Evolutionary conservation across 2,888 invertebrate species (phyloP), one percentile per base, ranked within the genome.

Genomic region (Agrilus mali): DNA sequence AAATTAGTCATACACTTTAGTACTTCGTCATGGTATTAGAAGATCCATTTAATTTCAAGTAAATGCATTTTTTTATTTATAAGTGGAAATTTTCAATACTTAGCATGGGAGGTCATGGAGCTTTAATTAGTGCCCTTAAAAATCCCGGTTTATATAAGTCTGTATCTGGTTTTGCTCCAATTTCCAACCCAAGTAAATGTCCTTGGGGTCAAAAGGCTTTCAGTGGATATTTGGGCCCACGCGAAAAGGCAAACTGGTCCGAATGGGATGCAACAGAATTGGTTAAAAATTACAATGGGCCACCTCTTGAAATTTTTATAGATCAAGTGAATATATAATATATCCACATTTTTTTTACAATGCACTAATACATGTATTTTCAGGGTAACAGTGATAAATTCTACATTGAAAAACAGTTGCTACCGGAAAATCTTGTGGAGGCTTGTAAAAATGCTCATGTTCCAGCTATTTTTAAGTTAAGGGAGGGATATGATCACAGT

Each of bases 21-120:
- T 17, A 17, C 17, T 17, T 17, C 5, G 5, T 17, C 17, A 17
- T 3, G 17, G 17, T 5, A 17, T 17, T 17, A 5, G 5, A 4
- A 5, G 17, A 17, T 22, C 2, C 4, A 6, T 22, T 22, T 22
- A 7, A 22, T 3, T 7, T 22, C 2, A 22, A 22, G 22, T 7
- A 22, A 31, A 42, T 27, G n/a, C 40, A 39, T 2, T 33, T 33
- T 33, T 16, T n/a, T n/a, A n/a, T 40, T 43, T 36, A 15, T 47
- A 35, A 27, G 10, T 17, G 33, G 33, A 22, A 42, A 16, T 45
- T 46, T 36, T 44, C 53, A 47, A 50, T 51, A 70, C 74, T 38
- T 61, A 94, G 95, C 60, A 98, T 98, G 97, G 97, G 97, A 46
- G 97, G 97, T 17, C 96, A 97, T 69, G 97, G 98, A 27, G 95